phyloP scores from a whole-genome alignment of 2,113 vertebrate genomes.

The Struthidea cinerea region DNA sequence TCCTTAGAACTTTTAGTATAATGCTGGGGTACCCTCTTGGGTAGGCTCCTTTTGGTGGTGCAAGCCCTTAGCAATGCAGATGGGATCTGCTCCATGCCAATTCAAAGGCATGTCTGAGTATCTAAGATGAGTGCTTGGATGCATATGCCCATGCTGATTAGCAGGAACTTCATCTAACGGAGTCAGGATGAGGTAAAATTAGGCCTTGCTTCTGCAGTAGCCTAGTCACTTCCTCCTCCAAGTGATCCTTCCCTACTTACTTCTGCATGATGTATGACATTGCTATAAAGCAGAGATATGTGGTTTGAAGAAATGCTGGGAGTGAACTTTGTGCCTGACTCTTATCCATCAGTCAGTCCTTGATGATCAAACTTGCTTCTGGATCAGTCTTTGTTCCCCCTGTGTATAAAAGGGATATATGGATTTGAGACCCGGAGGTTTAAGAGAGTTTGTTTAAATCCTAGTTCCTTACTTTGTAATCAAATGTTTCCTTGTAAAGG shows the following conservation, averaged over 20 bases:
- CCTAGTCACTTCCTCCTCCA: not conserved
- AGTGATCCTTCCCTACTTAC: not conserved
- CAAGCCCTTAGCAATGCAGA: not conserved
- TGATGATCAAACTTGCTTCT: not conserved
- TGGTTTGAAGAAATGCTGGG: not conserved
- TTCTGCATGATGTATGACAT: not conserved
- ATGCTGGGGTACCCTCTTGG: not conserved
- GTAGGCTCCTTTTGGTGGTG: not conserved
- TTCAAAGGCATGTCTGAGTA: not conserved
- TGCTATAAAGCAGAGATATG: not conserved
- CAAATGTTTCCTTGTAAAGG: not conserved
- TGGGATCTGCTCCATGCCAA: not conserved
- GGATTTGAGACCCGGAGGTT: not conserved
- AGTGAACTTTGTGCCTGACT: not conserved
- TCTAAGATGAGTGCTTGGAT: not conserved
- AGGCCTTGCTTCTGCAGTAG: not conserved
- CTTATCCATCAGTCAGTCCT: not conserved
- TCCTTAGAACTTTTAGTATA: not conserved
- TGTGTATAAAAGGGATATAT: not conserved
- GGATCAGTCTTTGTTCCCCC: not conserved
- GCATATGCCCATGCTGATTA: not conserved
- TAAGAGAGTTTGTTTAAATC: not conserved
- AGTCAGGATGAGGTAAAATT: not conserved
- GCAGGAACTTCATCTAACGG: not conserved
- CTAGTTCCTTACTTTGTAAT: not conserved